Evolutionary conservation across 1,140 invertebrate species (phyloP), one percentile per base, ranked within the genome.

Genomic region (Triops cancriformis): DNA sequence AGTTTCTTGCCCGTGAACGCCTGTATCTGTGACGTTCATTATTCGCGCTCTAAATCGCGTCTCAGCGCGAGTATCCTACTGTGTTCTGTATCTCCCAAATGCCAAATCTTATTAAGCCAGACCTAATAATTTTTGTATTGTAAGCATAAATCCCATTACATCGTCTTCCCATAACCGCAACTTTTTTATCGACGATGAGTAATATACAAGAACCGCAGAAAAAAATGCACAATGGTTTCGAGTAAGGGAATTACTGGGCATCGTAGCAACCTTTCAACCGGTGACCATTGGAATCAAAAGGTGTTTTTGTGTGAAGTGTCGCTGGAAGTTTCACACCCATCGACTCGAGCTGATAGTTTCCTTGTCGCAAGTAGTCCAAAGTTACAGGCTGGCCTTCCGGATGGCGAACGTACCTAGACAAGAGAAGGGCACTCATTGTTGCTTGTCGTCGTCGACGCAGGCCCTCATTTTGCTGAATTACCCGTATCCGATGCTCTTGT

Each of bases 281-380:
- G 80, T 88, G 86, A 81, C 88, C 89, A 79, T 88, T 87, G 1
- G 92, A 91, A 86, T 96, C 93, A 82, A 95, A 95, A 7, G 93
- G 93, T 80, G 91, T 91, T 81, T 87, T 89, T 26, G 91, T 80
- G 83, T 93, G 90, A 28, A 91, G 83, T 12, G 87, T 87, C 0
- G 93, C 93, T 37, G 88, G 87, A 83, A 92, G 89, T 79, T 86
- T 88, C 79, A 88, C 87, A 12, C 93, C 92, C 87, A 93, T 89
- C 31, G 91, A 87, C 86, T 95, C 94, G 12, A 96, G 88, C 82
- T 93, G 87, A 82, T 94, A 96, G 27, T 89, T 84, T 1, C 92
- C 93, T 23, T 86, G 86, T 81, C 88, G 87, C 9, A 96, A 84
- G 81, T 88, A 95, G 41, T 91, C 88, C 41, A 86, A 87, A 1